phyloP scores from a whole-genome alignment of 2,797 vertebrate genomes.

The Rousettus madagascariensis region DNA sequence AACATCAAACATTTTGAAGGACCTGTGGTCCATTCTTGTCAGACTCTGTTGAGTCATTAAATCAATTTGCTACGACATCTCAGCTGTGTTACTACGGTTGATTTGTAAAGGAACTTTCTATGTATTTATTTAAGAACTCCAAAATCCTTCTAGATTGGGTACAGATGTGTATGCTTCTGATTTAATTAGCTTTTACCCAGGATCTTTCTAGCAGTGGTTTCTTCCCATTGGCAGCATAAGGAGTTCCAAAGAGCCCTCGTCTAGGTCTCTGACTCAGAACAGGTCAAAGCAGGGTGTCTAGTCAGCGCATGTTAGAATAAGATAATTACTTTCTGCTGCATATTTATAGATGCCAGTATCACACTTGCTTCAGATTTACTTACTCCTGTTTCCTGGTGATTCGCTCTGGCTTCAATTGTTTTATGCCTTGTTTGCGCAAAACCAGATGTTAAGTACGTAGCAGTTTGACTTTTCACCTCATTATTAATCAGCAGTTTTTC shows the following conservation, averaged over 20 bases:
- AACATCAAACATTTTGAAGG: neutral
- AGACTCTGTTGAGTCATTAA: neutral
- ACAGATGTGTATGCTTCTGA: neutral
- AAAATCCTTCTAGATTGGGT: neutral
- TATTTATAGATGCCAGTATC: neutral
- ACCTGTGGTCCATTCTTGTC: constrained; percentile 7
- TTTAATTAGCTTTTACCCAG: neutral
- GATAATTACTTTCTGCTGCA: neutral
- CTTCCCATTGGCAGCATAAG: neutral
- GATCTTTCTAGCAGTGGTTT: neutral
- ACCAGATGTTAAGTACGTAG: neutral
- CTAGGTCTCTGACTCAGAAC: neutral
- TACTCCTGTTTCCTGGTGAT: neutral
- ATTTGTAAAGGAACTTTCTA: neutral
- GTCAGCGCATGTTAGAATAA: neutral
- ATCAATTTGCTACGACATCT: constrained; percentile 38
- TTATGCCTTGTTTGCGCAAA: constrained; percentile 7
- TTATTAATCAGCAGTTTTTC: neutral
- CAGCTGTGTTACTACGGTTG: constrained; percentile 44
- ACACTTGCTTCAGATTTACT: neutral
- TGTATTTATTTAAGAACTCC: neutral
- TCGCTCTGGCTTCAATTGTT: neutral
- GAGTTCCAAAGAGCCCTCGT: neutral
- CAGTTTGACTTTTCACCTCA: neutral
- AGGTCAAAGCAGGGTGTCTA: neutral